phyloP scores from a whole-genome alignment of 2,113 vertebrate species.

The Neogale vison region DNA sequence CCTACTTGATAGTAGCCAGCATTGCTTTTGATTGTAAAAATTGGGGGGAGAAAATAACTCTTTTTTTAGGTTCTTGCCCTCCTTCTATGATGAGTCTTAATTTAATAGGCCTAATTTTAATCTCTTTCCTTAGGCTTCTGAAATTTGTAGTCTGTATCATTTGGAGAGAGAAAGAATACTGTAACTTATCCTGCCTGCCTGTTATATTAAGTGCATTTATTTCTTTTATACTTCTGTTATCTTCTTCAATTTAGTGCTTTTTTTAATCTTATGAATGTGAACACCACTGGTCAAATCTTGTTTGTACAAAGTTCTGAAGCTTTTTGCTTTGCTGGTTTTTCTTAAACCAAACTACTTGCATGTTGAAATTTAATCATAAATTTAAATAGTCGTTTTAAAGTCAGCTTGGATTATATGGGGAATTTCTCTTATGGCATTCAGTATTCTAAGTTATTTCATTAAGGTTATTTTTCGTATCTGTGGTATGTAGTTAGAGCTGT shows the following conservation, averaged over 20 bases:
- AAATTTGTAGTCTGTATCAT: neutral
- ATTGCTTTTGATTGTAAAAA: neutral
- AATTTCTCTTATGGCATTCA: neutral
- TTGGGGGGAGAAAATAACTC: neutral
- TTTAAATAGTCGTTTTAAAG: neutral
- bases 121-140: neutral
- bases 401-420: neutral
- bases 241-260: neutral
- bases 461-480: neutral
- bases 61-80: neutral
- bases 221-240: neutral
- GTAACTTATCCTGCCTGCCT: neutral
- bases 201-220: neutral
- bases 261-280: neutral
- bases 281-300: neutral
- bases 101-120: neutral
- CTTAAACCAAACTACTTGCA: neutral
- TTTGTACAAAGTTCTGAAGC: neutral
- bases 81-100: neutral
- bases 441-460: neutral
- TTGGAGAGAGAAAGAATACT: neutral
- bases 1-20: neutral
- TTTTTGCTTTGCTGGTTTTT: neutral
- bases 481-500: neutral
- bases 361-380: conserved; percentile 16